A percentile compares a stretch with the other conserved stretches of the same genome.
These are phyloP conservation scores for Ethmia dodecea DNA, from an alignment of 2,888 invertebrate species.

Conservation along the genomic window DNA sequence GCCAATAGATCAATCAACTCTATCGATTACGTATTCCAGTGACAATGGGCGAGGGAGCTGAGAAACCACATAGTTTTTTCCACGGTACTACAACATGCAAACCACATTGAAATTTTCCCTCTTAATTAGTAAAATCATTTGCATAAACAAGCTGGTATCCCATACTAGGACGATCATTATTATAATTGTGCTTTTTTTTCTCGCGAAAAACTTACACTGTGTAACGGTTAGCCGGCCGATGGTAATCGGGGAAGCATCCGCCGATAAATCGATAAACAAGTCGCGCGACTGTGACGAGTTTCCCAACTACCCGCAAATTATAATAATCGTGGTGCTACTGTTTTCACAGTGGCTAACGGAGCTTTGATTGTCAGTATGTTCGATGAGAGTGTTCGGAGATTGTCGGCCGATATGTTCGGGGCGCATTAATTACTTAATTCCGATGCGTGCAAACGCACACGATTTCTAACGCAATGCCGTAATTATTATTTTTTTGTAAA, in stretches of 20 bases:
- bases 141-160: slow-evolving; percentile 65
- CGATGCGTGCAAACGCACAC: slow-evolving; percentile 66
- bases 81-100: slow-evolving; percentile 47
- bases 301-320: slow-evolving; percentile 59
- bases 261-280: slow-evolving; percentile 71
- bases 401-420: slow-evolving; percentile 57
- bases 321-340: slow-evolving; percentile 49
- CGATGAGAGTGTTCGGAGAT: slow-evolving; percentile 46
- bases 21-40: slow-evolving; percentile 40
- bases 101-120: slow-evolving; percentile 63
- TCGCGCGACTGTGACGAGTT: slow-evolving; percentile 63
- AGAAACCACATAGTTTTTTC: slow-evolving; percentile 39
- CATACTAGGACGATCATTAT: slow-evolving; percentile 71
- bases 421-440: slow-evolving; percentile 71
- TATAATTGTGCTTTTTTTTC: slow-evolving; percentile 68
- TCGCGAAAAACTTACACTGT: slow-evolving; percentile 60
- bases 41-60: slow-evolving; percentile 46
- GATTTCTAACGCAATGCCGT: slow-evolving; percentile 64
- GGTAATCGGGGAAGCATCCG: slow-evolving; percentile 63
- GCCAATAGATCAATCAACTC: slow-evolving; percentile 50
- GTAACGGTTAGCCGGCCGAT: slow-evolving; percentile 62
- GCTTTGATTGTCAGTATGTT: slow-evolving; percentile 43
- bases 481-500: slow-evolving; percentile 63
- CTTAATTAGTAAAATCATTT: slow-evolving; percentile 67
- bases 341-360: slow-evolving; percentile 43